These are phyloP conservation scores for Hipposideros larvatus DNA, from an alignment of 2,797 vertebrate genomes.

Conservation along the genomic window DNA sequence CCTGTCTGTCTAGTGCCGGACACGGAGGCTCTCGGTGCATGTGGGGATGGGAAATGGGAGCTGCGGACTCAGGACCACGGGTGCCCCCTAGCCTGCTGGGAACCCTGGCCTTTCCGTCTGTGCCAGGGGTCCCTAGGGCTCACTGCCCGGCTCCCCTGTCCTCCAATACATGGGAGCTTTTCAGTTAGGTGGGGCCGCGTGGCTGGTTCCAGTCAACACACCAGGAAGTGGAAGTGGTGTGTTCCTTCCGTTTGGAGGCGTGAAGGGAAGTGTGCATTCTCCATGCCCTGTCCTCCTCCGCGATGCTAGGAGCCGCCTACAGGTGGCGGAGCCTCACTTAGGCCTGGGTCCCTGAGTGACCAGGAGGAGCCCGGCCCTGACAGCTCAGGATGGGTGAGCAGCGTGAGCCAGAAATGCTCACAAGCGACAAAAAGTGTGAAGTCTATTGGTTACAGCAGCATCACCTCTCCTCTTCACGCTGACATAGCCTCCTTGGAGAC, in stretches of 20 bases:
- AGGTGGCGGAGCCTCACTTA: neutral
- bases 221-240: neutral
- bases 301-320: too few relatives aligned
- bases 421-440: too few relatives aligned
- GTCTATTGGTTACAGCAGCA: too few relatives aligned
- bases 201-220: rapidly evolving
- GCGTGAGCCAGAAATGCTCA: neutral
- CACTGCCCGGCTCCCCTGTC: neutral
- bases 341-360: neutral
- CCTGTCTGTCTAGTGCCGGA: neutral
- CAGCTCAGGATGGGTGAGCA: neutral
- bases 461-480: too few relatives aligned
- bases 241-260: neutral
- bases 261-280: neutral
- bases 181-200: neutral
- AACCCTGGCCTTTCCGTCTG: neutral
- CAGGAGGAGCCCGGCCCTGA: neutral
- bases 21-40: rapidly evolving
- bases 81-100: neutral
- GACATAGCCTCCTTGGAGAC: neutral
- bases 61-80: neutral
- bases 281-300: too few relatives aligned
- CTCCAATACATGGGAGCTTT: neutral
- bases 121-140: neutral
- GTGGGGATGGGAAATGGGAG: neutral